Evolutionary conservation across 2,113 vertebrate genomes (phyloP).

Genomic region (Paracanthobrama guichenoti): DNA sequence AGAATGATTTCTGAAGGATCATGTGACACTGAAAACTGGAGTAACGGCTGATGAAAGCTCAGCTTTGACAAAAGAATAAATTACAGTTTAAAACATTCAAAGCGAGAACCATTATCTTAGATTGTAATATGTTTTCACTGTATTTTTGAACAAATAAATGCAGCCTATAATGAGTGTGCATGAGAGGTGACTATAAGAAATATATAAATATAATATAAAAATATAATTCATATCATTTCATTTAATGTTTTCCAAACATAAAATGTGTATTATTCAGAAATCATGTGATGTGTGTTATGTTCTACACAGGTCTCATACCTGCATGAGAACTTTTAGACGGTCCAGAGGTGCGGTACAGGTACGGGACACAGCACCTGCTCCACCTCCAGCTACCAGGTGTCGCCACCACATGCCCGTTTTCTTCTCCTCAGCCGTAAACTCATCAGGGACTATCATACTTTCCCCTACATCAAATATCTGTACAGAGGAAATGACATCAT

Average conservation of each 20-base stretch:
- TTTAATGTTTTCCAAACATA: neutral
- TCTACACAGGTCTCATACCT: slow-evolving; percentile 73
- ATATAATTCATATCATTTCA: too few species aligned
- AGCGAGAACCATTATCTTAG: neutral
- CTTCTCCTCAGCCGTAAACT: slow-evolving; percentile 94
- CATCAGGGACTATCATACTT: slow-evolving; percentile 91
- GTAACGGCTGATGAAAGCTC: too few species aligned
- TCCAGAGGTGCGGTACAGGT: slow-evolving; percentile 95
- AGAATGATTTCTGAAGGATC: neutral
- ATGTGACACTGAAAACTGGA: neutral
- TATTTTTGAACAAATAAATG: too few species aligned
- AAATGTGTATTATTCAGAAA: neutral
- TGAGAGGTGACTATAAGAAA: too few species aligned
- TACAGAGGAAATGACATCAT: slow-evolving; percentile 1
- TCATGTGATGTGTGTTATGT: neutral
- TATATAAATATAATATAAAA: too few species aligned
- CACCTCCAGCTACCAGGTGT: slow-evolving; percentile 93
- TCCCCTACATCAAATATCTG: slow-evolving; percentile 98
- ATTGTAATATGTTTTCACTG: neutral
- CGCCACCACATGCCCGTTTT: slow-evolving; percentile 96
- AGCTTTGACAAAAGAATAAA: neutral
- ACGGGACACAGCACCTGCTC: slow-evolving; percentile 90
- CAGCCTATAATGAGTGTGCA: too few species aligned
- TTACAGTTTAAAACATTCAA: neutral
- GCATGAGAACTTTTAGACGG: slow-evolving; percentile 95